phyloP scores from a whole-genome alignment of 2,797 vertebrate species.

The Sebastes matsubarae region DNA sequence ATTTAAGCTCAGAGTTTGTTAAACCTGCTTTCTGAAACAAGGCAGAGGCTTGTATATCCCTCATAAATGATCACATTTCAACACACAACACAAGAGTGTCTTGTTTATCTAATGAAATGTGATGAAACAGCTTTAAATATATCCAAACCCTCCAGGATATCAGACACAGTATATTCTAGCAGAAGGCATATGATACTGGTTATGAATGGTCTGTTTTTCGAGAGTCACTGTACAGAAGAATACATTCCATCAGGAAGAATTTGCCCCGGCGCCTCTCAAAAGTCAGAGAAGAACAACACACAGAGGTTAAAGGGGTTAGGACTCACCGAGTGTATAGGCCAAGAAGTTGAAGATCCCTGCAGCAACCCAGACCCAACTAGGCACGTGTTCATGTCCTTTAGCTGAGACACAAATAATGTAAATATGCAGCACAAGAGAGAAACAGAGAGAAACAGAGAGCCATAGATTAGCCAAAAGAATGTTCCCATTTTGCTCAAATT shows the following conservation, averaged over 20 bases:
- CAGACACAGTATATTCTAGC: too few species aligned
- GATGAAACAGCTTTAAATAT: neutral
- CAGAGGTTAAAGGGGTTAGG: conserved; percentile 7
- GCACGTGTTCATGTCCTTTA: conserved; percentile 86
- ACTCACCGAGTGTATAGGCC: conserved; percentile 96
- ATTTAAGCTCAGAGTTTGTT: too few species aligned
- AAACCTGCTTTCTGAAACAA: too few species aligned
- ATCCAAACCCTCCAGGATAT: neutral
- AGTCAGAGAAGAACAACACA: conserved; percentile 20
- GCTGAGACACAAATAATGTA: conserved; percentile 63
- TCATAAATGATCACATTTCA: too few species aligned
- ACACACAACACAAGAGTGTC: too few species aligned
- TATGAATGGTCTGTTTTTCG: neutral
- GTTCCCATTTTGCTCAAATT: neutral
- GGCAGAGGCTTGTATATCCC: too few species aligned
- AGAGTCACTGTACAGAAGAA: neutral
- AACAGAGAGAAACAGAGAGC: neutral
- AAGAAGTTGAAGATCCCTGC: conserved; percentile 96
- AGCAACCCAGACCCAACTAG: conserved; percentile 91
- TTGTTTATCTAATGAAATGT: neutral
- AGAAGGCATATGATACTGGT: neutral
- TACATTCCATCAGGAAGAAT: conserved; percentile 1
- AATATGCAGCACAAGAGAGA: conserved; percentile 17
- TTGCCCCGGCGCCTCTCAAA: neutral
- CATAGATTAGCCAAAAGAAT: neutral